Evolutionary conservation across 2,113 vertebrate genomes (phyloP).

Genomic region (Nothobranchius kuhntae): DNA sequence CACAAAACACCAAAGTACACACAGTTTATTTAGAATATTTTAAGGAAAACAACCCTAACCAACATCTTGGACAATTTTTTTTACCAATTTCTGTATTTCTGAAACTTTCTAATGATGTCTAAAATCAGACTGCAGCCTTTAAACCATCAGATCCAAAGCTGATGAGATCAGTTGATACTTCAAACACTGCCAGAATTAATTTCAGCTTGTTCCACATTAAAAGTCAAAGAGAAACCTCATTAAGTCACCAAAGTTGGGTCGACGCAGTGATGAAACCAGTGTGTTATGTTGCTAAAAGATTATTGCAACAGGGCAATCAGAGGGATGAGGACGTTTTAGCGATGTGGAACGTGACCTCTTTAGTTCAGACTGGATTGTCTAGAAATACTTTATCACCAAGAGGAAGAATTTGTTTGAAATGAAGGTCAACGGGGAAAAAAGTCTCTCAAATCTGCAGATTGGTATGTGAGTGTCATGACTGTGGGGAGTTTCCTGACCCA

Average conservation of each 20-base stretch:
- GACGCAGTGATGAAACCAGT: not conserved
- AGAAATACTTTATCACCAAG: not conserved
- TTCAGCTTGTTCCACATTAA: constrained; percentile 1
- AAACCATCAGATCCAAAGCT: not conserved
- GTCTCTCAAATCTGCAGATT: no score
- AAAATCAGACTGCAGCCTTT: not conserved
- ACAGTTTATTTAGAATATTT: no score
- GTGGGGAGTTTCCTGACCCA: no score
- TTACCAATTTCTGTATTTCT: not conserved
- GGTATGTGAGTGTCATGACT: no score
- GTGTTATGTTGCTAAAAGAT: not conserved
- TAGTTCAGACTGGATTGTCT: constrained; percentile 6
- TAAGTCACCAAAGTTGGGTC: not conserved
- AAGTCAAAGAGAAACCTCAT: not conserved
- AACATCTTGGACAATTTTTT: not conserved
- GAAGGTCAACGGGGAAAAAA: no score
- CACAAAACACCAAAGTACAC: not conserved
- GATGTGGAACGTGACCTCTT: not conserved
- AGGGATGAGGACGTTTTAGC: not conserved
- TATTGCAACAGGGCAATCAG: not conserved
- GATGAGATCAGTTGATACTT: not conserved
- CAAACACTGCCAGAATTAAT: not conserved
- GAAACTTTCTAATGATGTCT: constrained; percentile 1
- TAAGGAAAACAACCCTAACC: not conserved
- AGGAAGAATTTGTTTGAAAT: no score